Base-by-base conservation (phyloP, 2,113 vertebrate genomes). In the Pangasianodon gigas region DNA sequence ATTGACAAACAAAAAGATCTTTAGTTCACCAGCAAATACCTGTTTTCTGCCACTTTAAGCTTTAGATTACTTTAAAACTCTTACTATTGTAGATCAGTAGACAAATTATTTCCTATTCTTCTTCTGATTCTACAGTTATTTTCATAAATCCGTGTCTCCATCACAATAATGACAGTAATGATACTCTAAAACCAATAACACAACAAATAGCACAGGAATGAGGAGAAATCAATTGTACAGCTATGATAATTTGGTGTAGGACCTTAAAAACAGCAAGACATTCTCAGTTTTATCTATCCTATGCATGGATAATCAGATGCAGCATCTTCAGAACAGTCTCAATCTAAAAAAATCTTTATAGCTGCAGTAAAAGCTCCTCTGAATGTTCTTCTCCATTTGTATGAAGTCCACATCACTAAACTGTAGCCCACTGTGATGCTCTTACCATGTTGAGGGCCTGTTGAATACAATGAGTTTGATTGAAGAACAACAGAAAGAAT, bases 361-460 rank as follows among this genome's bases (percentile, higher is more conserved):
- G 44, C 51, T 26, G 16, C 24, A 29, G 2, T 21, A 56, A 54
- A 46, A 84, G 16, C 56, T 48, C 24, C 13, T 58, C 24, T 1
- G 18, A 84, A 84, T 24, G 81, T 13, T 41, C 18, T 83, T 37
- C n/a, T 79, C 46, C 19, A 48, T 52, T 58, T 71, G 3, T 54
- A 54, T 69, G n/a, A 82, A 52, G 58, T 32, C 9, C n/a, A 46
- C 26, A 86, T 81, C 18, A 54, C 2, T 56, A 54, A 52, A n/a
- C 74, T 24, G 13, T 41, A 87, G 21, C 56, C 24, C 44, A 84
- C 67, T 74, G 24, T 11, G 83, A 44, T 69, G 44, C 52, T 85
- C 92, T 92, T 92, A 92, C 92, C 92, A 92, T 92, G 46, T 2
- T 88, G 89, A 90, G 24, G 84, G 83, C 74, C 88, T 67, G 89